phyloP scores from a whole-genome alignment of 1,140 invertebrate species.

The Heliconius hewitsoni region DNA sequence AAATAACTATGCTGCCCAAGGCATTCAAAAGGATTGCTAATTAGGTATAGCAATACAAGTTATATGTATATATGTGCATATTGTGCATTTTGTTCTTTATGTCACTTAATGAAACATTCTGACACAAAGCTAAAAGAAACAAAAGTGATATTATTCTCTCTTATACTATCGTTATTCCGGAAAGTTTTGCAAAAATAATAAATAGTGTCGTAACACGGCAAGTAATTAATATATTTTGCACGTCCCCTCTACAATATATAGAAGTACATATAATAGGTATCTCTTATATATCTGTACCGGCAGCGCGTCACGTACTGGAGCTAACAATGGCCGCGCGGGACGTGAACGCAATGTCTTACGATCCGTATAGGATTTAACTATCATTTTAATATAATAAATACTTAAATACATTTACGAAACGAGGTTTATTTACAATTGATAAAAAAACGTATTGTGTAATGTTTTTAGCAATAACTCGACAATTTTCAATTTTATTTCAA shows the following conservation, averaged over 20 bases:
- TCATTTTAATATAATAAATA: slow-evolving; percentile 15
- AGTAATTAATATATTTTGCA: slow-evolving; percentile 12
- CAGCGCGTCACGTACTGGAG: slow-evolving; percentile 32
- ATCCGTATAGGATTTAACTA: slow-evolving; percentile 21
- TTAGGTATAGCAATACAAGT: too few relatives aligned
- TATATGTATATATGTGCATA: not conserved
- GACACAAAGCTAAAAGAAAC: too few relatives aligned
- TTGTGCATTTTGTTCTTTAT: not conserved
- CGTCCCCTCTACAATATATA: slow-evolving; percentile 15
- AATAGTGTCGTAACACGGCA: not conserved
- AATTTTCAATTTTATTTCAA: not conserved
- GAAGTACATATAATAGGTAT: slow-evolving; percentile 24
- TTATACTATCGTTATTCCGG: not conserved
- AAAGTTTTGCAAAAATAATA: not conserved
- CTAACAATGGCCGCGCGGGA: slow-evolving; percentile 41
- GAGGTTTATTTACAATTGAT: not conserved
- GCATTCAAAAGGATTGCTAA: too few relatives aligned
- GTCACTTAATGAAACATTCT: too few relatives aligned
- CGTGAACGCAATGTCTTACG: slow-evolving; percentile 35
- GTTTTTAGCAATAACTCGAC: not conserved
- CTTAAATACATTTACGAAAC: not conserved
- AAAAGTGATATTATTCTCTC: too few relatives aligned
- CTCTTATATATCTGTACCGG: slow-evolving; percentile 4
- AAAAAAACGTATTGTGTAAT: not conserved
- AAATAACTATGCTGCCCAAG: too few relatives aligned